These are phyloP conservation scores for Papilio xuthus DNA, from an alignment of 1,140 invertebrate genomes.

Conservation along the genomic window DNA sequence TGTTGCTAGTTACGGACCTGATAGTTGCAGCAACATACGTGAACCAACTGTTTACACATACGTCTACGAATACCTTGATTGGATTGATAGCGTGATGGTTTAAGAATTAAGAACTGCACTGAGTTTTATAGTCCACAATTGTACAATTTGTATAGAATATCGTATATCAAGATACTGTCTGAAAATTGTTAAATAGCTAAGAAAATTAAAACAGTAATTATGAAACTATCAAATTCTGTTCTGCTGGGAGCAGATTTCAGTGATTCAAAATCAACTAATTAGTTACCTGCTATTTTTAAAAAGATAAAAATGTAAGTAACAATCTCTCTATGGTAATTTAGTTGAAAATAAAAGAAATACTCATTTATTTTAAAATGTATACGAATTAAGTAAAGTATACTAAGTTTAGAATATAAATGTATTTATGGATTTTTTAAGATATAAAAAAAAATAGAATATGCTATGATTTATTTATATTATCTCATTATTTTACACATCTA, in stretches of 20 bases:
- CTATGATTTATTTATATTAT: not conserved
- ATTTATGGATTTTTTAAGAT: not conserved
- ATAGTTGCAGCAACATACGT: conserved; percentile 75
- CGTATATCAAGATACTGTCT: not conserved
- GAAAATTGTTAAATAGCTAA: no score
- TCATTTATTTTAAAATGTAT: not conserved
- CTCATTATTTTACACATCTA: not conserved
- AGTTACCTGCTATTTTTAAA: not conserved
- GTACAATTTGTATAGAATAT: not conserved
- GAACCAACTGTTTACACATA: conserved; percentile 83
- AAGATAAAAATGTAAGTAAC: not conserved
- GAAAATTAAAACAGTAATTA: not conserved
- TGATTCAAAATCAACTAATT: not conserved
- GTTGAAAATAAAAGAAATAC: not conserved
- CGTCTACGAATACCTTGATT: conserved; percentile 79
- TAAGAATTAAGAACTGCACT: not conserved
- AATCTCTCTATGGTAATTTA: not conserved
- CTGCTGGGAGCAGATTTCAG: not conserved
- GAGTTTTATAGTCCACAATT: not conserved
- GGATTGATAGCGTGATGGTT: conserved; percentile 67
- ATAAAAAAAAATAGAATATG: not conserved
- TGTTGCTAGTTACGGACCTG: conserved; percentile 82
- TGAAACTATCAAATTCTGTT: not conserved
- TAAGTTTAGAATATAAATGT: not conserved
- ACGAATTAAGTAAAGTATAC: not conserved